phyloP scores from a whole-genome alignment of 2,797 vertebrate species.

The Alca torda region DNA sequence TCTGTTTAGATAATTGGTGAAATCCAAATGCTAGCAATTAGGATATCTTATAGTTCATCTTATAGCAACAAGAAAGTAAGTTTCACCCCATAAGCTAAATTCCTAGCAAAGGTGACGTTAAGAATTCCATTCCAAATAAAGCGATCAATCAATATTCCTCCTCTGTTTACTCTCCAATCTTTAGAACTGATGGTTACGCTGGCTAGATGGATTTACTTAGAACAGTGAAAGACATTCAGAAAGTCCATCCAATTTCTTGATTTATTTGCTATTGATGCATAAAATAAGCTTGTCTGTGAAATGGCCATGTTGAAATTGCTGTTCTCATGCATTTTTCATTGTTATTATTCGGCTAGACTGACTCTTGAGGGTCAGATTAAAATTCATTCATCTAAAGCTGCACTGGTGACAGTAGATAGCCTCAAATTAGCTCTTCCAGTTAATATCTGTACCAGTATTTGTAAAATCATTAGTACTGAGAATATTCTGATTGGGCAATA shows the following conservation, averaged over 20 bases:
- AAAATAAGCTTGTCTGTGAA: conserved; percentile 84
- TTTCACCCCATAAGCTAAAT: conserved; percentile 52
- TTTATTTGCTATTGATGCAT: conserved; percentile 83
- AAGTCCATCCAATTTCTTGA: conserved; percentile 81
- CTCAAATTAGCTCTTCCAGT: conserved; percentile 66
- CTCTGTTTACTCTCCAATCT: conserved; percentile 72
- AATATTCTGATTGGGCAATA: background rate
- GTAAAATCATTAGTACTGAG: conserved; percentile 17
- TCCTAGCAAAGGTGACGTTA: conserved; percentile 52
- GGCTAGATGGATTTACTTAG: conserved; percentile 77
- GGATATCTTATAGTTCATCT: conserved; percentile 30
- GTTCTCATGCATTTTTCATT: conserved; percentile 83
- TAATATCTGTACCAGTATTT: conserved; percentile 62
- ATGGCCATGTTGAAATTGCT: conserved; percentile 79
- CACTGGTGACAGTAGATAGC: conserved; percentile 63
- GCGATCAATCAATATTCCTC: conserved; percentile 78
- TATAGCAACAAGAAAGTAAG: conserved; percentile 40
- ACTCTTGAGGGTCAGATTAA: conserved; percentile 81
- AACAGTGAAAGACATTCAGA: conserved; percentile 78
- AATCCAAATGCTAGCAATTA: conserved; percentile 5
- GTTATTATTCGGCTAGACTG: conserved; percentile 79
- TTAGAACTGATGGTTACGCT: conserved; percentile 70
- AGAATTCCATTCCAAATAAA: conserved; percentile 74
- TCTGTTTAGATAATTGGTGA: background rate
- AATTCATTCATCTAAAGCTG: conserved; percentile 76